Evolutionary conservation across 2,888 invertebrate species (phyloP).

Genomic region (Amblyjoppa proteus): DNA sequence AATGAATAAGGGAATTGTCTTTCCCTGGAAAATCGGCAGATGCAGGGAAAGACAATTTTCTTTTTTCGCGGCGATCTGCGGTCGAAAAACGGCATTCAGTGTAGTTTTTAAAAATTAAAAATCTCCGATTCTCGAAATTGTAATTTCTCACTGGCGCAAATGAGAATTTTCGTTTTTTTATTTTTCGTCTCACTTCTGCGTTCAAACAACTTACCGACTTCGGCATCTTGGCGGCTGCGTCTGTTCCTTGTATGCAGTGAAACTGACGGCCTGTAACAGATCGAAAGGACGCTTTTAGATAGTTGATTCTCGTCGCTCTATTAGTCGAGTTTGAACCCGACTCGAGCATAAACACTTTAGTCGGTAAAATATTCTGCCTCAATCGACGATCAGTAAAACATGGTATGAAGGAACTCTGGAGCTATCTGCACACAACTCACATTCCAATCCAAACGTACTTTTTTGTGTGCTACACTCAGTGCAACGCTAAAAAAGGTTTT

Average conservation of each 20-base stretch:
- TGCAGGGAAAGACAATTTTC: no score
- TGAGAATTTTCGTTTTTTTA: background rate
- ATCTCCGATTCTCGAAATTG: background rate
- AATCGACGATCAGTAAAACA: background rate
- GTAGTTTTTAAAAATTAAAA: no score
- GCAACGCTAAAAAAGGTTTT: no score
- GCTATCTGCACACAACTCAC: background rate
- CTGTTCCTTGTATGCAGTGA: constrained; percentile 72
- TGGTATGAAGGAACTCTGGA: background rate
- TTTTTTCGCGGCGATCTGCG: no score
- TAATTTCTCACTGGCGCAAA: background rate
- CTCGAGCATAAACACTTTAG: background rate
- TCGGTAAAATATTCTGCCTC: background rate
- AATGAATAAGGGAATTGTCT: no score
- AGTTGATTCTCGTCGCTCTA: constrained; percentile 40
- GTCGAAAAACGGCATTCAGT: no score
- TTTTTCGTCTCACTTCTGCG: background rate
- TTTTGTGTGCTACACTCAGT: background rate
- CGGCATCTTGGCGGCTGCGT: constrained; percentile 80
- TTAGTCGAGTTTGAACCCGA: constrained; percentile 45
- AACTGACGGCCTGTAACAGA: constrained; percentile 80
- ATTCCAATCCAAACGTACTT: background rate
- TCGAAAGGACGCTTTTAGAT: constrained; percentile 64
- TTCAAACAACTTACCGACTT: constrained; percentile 78
- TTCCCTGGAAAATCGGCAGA: no score